Base-by-base conservation (phyloP, 2,888 invertebrate species). In the Rhodophaea formosa region DNA sequence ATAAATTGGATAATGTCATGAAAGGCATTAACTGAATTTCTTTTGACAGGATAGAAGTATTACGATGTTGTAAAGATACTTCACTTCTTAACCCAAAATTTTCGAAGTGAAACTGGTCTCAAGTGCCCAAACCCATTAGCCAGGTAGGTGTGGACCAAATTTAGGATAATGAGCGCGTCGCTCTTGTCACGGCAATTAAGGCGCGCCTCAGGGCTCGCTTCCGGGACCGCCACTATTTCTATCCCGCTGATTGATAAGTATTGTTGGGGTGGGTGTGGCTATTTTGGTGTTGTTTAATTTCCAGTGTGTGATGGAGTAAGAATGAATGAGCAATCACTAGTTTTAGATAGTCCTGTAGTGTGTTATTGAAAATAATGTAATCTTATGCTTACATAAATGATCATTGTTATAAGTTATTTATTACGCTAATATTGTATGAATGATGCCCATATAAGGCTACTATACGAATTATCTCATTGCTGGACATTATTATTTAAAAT, bases 111-210 rank as follows among this genome's bases (percentile, higher is more conserved):
- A 16, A 29, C 49, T 32, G 8, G 32, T 32, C 55, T 70, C 58
- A 66, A 70, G 66, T 66, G 65, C 58, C 58, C 23, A 46, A 61
- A 63, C 69, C 72, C 75, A 75, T 75, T 74, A 76, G 69, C 53
- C 64, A 55, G 61, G 58, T 68, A 75, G 78, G 77, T 75, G 79
- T 75, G 75, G 70, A 80, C 73, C 77, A 80, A 74, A 81, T 78
- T 80, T 82, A 80, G 77, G 64, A 80, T 81, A 80, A 80, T 75
- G 77, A 76, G 75, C 68, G 74, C 67, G 65, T 65, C 67, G 68
- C 72, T 73, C 76, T 78, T 82, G 86, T 85, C 85, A 76, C 72
- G 80, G 82, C 72, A 82, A 84, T 87, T 84, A 84, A 56, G 44
- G 53, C 43, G 75, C 73, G 66, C 70, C 68, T 62, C 68, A 62